These are phyloP conservation scores for Meiosimyza decipiens DNA, from an alignment of 2,888 invertebrate genomes.

Conservation along the genomic window DNA sequence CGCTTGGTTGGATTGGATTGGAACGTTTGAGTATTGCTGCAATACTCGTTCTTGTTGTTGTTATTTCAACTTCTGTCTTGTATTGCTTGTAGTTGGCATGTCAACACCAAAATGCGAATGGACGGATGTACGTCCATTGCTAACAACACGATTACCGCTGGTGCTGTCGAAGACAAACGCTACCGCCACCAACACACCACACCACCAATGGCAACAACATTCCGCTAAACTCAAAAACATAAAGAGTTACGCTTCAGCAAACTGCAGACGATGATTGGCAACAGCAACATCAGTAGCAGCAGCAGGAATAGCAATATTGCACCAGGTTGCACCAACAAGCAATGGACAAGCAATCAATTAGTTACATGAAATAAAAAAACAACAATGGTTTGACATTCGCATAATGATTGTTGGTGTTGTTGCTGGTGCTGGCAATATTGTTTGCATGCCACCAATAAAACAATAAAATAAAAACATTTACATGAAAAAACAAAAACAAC, in stretches of 20 bases:
- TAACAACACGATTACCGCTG: constrained; percentile 26
- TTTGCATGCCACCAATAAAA: constrained; percentile 37
- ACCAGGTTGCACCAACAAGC: constrained; percentile 26
- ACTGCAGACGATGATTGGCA: constrained; percentile 22
- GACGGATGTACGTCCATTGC: constrained; percentile 32
- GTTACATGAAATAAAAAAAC: constrained; percentile 43
- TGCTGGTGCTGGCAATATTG: constrained; percentile 21
- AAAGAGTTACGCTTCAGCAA: constrained; percentile 37
- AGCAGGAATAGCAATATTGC: constrained; percentile 18
- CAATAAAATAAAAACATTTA: background rate
- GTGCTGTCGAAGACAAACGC: constrained; percentile 33
- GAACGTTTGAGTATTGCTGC: background rate
- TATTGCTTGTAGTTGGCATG: constrained; percentile 26
- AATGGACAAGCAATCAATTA: constrained; percentile 50
- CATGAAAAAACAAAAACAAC: background rate
- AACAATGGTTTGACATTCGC: constrained; percentile 38
- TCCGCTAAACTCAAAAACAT: constrained; percentile 38
- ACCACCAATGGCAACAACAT: constrained; percentile 45
- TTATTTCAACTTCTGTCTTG: background rate
- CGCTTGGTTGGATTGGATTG: constrained; percentile 44
- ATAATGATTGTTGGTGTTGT: constrained; percentile 21
- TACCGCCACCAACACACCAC: constrained; percentile 30
- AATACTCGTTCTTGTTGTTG: background rate
- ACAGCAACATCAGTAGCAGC: constrained; percentile 39
- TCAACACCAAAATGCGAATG: constrained; percentile 34